A percentile compares a stretch with the other conserved stretches of the same genome.
These are phyloP conservation scores for Capitulum mitella DNA, from an alignment of 2,888 invertebrate species.

Conservation along the genomic window DNA sequence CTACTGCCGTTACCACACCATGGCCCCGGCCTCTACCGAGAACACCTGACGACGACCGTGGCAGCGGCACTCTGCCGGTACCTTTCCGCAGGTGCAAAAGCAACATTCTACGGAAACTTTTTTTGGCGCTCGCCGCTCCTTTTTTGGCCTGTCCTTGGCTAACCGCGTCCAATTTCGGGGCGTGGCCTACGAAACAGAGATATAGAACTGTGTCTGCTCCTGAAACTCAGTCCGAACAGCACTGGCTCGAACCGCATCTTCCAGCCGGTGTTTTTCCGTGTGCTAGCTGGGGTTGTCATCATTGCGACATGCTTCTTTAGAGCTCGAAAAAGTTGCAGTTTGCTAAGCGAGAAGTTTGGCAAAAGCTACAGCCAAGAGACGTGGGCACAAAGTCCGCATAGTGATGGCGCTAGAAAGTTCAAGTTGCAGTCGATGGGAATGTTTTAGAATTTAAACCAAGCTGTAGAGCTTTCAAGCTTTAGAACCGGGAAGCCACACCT, in stretches of 20 bases:
- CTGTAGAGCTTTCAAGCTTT: background rate
- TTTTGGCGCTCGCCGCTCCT: slow-evolving; percentile 1
- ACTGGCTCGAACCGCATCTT: background rate
- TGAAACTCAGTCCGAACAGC: background rate
- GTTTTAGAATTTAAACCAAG: background rate
- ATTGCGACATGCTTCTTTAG: background rate
- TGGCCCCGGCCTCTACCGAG: background rate
- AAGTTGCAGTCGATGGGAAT: no score
- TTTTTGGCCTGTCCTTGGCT: background rate
- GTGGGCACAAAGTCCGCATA: no score
- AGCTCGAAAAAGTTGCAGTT: background rate
- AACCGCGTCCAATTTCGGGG: background rate
- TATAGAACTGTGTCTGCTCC: background rate
- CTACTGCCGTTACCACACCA: background rate
- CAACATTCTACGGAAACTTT: slow-evolving; percentile 1
- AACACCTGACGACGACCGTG: background rate
- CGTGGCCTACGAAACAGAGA: background rate
- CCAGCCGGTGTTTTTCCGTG: no score
- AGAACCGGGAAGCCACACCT: background rate
- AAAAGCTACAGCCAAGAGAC: no score
- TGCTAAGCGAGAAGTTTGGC: background rate
- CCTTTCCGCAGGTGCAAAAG: slow-evolving; percentile 22
- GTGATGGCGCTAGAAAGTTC: background rate
- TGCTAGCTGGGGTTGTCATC: no score
- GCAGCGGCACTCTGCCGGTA: background rate